phyloP scores from a whole-genome alignment of 1,140 invertebrate genomes.

The Plutomurus gul region DNA sequence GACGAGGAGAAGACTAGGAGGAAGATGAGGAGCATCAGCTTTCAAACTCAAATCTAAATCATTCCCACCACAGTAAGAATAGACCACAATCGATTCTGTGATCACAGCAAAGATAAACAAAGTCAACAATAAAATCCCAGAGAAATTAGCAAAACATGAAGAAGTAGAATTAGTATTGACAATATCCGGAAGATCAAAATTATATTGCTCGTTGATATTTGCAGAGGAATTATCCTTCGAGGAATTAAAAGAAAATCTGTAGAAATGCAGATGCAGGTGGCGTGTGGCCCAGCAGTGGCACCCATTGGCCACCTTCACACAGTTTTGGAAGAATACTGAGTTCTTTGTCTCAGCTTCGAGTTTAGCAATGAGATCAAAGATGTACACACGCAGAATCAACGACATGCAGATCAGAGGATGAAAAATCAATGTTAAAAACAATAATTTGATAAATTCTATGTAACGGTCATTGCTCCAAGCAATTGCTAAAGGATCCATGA shows the following conservation, averaged over 20 bases:
- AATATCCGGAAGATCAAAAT: not conserved
- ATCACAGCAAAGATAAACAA: not conserved
- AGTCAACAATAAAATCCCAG: not conserved
- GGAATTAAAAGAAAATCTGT: not conserved
- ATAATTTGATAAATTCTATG: constrained; percentile 1
- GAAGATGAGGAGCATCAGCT: not conserved
- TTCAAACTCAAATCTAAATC: not conserved
- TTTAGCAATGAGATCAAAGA: constrained; percentile 17
- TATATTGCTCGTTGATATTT: not conserved
- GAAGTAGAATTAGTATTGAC: not conserved
- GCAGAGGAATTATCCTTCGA: not conserved
- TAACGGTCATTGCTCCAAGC: not conserved
- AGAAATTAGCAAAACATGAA: not conserved
- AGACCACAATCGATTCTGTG: not conserved
- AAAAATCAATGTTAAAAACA: constrained; percentile 43
- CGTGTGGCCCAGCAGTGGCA: not conserved
- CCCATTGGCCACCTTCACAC: not conserved
- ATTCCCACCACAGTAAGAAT: not conserved
- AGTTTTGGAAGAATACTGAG: not conserved
- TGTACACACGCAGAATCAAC: not conserved
- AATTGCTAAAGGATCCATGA: not conserved
- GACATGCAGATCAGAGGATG: constrained; percentile 38
- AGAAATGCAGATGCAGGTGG: not conserved
- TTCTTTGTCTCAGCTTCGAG: not conserved
- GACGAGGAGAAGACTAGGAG: not conserved